Evolutionary conservation across 2,113 vertebrate species (phyloP).

Genomic region (Herpailurus yagouaroundi): DNA sequence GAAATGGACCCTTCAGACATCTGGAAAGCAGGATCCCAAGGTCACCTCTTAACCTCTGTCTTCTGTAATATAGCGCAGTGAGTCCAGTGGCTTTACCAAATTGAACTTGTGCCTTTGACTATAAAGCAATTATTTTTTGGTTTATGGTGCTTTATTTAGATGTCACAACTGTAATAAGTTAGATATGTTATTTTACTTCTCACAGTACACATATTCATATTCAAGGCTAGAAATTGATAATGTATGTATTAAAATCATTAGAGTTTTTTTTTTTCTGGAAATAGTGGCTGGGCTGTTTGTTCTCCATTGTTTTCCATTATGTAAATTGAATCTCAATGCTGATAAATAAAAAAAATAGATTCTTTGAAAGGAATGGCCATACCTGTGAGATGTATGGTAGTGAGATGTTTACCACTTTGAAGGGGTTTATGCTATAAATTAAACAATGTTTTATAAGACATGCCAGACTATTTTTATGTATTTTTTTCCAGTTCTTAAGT

Average conservation of each 20-base stretch:
- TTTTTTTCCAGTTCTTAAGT: conserved; percentile 25
- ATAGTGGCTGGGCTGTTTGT: background rate
- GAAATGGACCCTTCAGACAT: background rate
- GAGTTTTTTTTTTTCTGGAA: conserved; percentile 48
- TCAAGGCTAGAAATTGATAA: conserved; percentile 48
- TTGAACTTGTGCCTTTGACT: conserved; percentile 55
- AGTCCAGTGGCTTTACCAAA: background rate
- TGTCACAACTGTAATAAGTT: conserved; percentile 53
- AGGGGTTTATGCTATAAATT: conserved; percentile 52
- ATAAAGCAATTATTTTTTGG: conserved; percentile 38
- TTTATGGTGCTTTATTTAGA: conserved; percentile 56
- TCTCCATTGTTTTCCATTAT: conserved; percentile 41
- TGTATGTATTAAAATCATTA: conserved; percentile 54
- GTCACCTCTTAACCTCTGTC: conserved; percentile 7
- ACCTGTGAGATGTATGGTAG: conserved; percentile 57
- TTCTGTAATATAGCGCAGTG: conserved; percentile 31
- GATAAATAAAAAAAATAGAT: conserved; percentile 53
- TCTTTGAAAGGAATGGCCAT: conserved; percentile 48
- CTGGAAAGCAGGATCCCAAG: conserved; percentile 43
- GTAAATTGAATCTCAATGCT: conserved; percentile 53
- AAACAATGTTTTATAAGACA: conserved; percentile 49
- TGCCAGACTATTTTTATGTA: conserved; percentile 54
- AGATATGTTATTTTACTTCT: conserved; percentile 57
- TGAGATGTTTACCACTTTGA: conserved; percentile 22
- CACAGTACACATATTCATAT: conserved; percentile 31